Conservation (phyloP, 2,113 vertebrate genomes). For the Pelmatolapia mariae region DNA sequence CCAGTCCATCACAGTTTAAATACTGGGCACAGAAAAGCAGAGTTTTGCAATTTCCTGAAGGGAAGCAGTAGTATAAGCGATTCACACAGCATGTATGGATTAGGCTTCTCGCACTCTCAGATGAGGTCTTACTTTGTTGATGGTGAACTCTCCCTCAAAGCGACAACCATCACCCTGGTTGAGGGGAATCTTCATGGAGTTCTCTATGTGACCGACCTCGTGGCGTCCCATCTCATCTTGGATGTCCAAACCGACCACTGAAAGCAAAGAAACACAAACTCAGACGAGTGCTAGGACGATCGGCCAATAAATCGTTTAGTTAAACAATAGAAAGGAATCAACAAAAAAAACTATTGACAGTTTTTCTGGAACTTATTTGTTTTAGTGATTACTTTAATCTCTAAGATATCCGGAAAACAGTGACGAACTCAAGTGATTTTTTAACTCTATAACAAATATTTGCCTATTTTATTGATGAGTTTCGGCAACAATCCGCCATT, state of each 20-base stretch:
- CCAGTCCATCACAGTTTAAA: not conserved
- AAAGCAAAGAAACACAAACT: not conserved
- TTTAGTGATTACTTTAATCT: not conserved
- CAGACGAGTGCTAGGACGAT: not conserved
- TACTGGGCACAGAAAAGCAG: not conserved
- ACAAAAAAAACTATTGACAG: not conserved
- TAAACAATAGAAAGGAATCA: not conserved
- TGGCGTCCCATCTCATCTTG: conserved; percentile 99
- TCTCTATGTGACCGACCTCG: conserved; percentile 96
- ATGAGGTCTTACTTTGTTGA: conserved; percentile 85
- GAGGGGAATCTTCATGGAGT: conserved; percentile 94
- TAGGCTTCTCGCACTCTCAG: not conserved
- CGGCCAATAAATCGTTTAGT: not conserved
- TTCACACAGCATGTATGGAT: not conserved
- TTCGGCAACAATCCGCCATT: not conserved
- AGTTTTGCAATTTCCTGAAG: not conserved
- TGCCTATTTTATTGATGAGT: not conserved
- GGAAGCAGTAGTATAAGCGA: not conserved
- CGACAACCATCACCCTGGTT: conserved; percentile 88
- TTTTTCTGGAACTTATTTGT: not conserved
- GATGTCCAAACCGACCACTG: conserved; percentile 97
- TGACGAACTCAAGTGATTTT: not conserved
- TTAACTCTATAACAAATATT: not conserved
- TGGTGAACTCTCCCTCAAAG: conserved; percentile 94
- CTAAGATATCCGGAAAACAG: not conserved